A percentile compares a stretch with the other conserved stretches of the same genome.
These are phyloP conservation scores for Aptenodytes forsteri DNA, from an alignment of 2,113 vertebrate species.

Conservation along the genomic window DNA sequence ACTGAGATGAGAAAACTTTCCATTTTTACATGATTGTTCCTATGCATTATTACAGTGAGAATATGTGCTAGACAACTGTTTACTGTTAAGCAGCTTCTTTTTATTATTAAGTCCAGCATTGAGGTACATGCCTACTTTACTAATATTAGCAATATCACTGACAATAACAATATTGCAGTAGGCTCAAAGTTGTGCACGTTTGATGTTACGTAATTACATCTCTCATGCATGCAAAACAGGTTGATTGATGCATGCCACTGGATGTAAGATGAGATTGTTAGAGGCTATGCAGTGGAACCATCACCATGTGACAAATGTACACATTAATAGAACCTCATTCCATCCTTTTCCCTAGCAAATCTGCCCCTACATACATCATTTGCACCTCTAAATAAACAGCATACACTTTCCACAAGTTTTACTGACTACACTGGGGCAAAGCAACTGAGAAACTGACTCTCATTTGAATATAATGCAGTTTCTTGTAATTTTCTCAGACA, in stretches of 20 bases:
- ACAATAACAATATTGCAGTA: neutral
- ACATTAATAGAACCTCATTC: neutral
- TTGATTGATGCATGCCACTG: neutral
- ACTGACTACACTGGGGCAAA: neutral
- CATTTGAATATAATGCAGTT: neutral
- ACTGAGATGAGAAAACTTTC: neutral
- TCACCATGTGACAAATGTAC: neutral
- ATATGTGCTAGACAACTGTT: neutral
- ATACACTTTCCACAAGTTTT: neutral
- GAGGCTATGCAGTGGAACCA: neutral
- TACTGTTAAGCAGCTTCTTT: neutral
- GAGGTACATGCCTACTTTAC: neutral
- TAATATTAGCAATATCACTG: neutral
- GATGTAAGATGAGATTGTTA: neutral
- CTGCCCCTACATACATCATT: neutral
- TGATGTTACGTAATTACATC: neutral
- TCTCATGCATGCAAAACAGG: neutral
- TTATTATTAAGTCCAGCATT: neutral
- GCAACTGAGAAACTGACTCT: neutral
- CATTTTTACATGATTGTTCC: neutral
- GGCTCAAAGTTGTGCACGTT: neutral
- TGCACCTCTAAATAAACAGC: neutral
- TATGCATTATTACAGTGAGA: neutral
- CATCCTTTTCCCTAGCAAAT: neutral
- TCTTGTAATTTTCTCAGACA: neutral